Evolutionary conservation across 2,113 vertebrate species (phyloP), one percentile per base, ranked within the genome.

Genomic region (Acanthochromis polyacanthus): DNA sequence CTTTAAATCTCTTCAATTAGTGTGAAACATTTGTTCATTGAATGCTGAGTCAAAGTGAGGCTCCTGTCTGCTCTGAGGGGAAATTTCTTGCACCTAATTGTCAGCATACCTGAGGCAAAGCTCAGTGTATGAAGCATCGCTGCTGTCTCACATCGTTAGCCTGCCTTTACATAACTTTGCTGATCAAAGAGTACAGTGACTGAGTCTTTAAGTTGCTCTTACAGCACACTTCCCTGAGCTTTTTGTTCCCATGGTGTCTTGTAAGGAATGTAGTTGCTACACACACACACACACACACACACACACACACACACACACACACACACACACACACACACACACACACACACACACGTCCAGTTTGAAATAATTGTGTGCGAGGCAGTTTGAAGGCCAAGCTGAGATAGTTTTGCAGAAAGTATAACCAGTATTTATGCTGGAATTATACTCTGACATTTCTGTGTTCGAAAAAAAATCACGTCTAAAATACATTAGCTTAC

Each of bases 161-260:
- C 57, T 80, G 74, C 78, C 64, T 87, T 84, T 62, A 67, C 85
- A 71, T 71, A 40, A 36, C 28, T 38, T 75, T 76, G 71, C 16
- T 81, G 51, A 89, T 87, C 83, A 76, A 65, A 63, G 71, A 57
- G 71, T 63, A 60, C 70, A 17, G 46, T 61, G 5, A 32, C 9
- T 19, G 43, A 63, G 65, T 72, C 75, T 71, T 80, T 72, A 87
- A 65, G 61, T 80, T 20, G 0, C 57, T 63, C 32, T 46, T 43
- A 53, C 48, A 17, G 22, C 16, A 36, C 59, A 61, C 60, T 19
- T 75, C 56, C 43, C 40, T 38, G 6, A 70, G 9, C 22, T 60
- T 58, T 81, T 61, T 51, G 83, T 89, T 82, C 53, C 88, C 80
- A 80, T 82, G 81, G 84, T 36, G 51, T 28, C 69, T 52, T 66